Conservation (phyloP, 2,888 invertebrate genomes). For the Aspidiotus destructor region DNA sequence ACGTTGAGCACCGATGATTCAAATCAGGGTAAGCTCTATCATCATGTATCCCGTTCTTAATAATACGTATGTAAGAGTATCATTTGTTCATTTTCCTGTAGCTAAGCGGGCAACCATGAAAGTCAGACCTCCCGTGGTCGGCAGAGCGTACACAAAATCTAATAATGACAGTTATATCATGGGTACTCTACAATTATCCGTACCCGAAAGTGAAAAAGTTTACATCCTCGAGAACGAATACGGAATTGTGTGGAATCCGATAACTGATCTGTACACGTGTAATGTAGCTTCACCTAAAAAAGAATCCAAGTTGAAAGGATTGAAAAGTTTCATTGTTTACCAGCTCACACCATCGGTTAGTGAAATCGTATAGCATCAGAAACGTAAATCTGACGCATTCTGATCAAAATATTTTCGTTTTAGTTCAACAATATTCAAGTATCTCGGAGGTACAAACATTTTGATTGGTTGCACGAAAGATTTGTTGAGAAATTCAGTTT, state of each 20-base stretch:
- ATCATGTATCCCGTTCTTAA: background rate
- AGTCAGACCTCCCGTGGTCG: slow-evolving; percentile 65
- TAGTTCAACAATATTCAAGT: slow-evolving; percentile 85
- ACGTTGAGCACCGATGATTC: slow-evolving; percentile 5
- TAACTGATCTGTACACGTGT: slow-evolving; percentile 66
- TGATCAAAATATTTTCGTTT: slow-evolving; percentile 36
- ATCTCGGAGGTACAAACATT: slow-evolving; percentile 92
- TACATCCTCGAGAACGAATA: slow-evolving; percentile 58
- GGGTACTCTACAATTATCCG: slow-evolving; percentile 58
- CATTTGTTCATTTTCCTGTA: slow-evolving; percentile 10
- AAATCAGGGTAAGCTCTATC: background rate
- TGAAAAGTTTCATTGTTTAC: slow-evolving; percentile 96
- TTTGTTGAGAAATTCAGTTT: slow-evolving; percentile 87
- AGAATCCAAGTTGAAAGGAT: slow-evolving; percentile 91
- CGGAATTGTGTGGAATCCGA: slow-evolving; percentile 59
- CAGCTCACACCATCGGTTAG: slow-evolving; percentile 78
- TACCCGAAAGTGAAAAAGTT: slow-evolving; percentile 60
- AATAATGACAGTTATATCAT: slow-evolving; percentile 76
- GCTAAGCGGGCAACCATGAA: slow-evolving; percentile 45
- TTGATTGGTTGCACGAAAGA: slow-evolving; percentile 96
- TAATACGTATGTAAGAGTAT: background rate
- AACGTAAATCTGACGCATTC: background rate
- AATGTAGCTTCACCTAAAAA: slow-evolving; percentile 91
- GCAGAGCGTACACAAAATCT: slow-evolving; percentile 82
- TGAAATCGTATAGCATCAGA: background rate